phyloP scores from a whole-genome alignment of 2,797 vertebrate species.

The Cephalopachus bancanus region DNA sequence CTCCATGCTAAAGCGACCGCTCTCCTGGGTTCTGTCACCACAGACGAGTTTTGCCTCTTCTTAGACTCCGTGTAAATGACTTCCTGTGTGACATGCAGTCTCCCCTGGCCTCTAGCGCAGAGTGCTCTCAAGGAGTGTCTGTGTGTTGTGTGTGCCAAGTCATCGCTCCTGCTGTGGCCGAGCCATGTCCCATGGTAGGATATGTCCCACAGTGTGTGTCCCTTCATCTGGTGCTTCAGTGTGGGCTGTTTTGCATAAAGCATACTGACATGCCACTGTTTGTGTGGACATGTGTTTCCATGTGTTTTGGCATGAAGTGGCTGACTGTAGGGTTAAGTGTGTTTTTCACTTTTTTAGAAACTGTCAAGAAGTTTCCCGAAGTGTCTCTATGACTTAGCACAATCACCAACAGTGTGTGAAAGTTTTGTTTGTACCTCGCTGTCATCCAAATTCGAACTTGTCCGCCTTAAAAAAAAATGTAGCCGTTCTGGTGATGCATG shows the following conservation, averaged over 20 bases:
- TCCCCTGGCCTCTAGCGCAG: neutral
- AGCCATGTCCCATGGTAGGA: neutral
- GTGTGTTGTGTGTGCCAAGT: fast-evolving
- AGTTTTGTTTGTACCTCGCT: neutral
- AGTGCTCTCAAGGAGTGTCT: neutral
- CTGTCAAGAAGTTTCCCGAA: neutral
- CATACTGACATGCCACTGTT: neutral
- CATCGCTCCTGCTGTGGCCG: too few species aligned
- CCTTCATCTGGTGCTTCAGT: neutral
- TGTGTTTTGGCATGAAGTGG: neutral
- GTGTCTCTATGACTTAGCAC: fast-evolving
- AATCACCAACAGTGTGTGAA: fast-evolving
- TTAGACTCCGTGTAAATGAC: neutral
- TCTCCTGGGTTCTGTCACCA: neutral
- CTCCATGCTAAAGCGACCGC: neutral
- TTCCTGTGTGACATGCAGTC: neutral
- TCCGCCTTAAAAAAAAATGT: neutral
- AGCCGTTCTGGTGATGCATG: fast-evolving
- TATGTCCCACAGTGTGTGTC: too few species aligned
- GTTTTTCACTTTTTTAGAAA: neutral
- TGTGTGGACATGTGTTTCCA: neutral
- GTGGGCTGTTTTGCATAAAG: fast-evolving
- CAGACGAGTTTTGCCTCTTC: neutral
- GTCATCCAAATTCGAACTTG: neutral
- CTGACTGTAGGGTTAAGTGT: neutral